Evolutionary conservation across 2,113 vertebrate genomes (phyloP).

Genomic region (Empidonax traillii): DNA sequence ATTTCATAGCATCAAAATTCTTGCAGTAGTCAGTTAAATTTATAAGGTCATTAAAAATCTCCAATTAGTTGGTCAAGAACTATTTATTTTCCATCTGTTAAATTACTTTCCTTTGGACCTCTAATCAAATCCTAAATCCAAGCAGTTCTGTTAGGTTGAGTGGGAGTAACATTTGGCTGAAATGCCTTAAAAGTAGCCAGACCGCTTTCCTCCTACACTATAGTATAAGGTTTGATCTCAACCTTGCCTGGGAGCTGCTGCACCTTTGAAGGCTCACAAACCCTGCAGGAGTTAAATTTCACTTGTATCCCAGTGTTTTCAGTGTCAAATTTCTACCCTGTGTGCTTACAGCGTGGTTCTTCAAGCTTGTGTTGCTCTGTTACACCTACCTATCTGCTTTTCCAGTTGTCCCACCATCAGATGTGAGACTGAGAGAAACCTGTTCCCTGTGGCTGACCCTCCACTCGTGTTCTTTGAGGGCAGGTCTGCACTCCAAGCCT

Average conservation of each 20-base stretch:
- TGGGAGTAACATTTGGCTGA: background rate
- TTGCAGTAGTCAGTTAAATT: background rate
- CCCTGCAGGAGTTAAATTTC: background rate
- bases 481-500: background rate
- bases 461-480: rapidly evolving
- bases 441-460: background rate
- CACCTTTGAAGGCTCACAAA: background rate
- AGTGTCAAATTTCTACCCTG: rapidly evolving
- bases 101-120: background rate
- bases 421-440: background rate
- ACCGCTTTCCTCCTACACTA: rapidly evolving
- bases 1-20: background rate
- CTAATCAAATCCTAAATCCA: background rate
- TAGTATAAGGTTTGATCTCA: background rate
- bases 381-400: background rate
- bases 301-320: background rate
- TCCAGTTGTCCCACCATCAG: background rate
- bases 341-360: rapidly evolving
- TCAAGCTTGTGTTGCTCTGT: background rate
- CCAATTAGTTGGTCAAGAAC: background rate
- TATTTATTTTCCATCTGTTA: background rate
- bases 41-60: background rate
- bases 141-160: background rate
- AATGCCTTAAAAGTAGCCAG: background rate
- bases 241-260: background rate